Percentiles rank a stretch among this genome's conserved stretches.
Evolutionary conservation across 2,888 invertebrate species (phyloP).

Genomic region (Eupithecia pulchellata): DNA sequence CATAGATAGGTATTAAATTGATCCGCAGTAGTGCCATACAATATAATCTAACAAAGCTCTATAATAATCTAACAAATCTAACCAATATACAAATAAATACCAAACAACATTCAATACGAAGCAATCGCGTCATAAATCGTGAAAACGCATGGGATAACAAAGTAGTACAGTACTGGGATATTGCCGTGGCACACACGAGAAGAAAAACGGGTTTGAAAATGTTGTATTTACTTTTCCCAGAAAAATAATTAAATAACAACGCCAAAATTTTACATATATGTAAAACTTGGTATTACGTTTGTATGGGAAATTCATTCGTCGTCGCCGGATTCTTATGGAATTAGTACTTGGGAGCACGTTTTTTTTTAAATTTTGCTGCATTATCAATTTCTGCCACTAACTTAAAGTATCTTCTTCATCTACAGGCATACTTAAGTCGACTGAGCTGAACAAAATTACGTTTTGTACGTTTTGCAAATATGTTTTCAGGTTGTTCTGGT

Average conservation of each 20-base stretch:
- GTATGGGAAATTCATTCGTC: too few relatives aligned
- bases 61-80: slow-evolving; percentile 46
- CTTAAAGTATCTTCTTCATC: too few relatives aligned
- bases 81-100: slow-evolving; percentile 44
- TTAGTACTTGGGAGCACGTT: too few relatives aligned
- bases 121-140: slow-evolving; percentile 62
- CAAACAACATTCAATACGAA: slow-evolving; percentile 66
- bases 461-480: too few relatives aligned
- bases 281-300: too few relatives aligned
- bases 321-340: too few relatives aligned
- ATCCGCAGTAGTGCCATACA: slow-evolving; percentile 32
- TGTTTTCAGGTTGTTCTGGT: too few relatives aligned
- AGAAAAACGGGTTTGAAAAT: background rate
- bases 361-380: too few relatives aligned
- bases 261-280: too few relatives aligned
- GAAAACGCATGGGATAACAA: slow-evolving; percentile 52
- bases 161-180: slow-evolving; percentile 15
- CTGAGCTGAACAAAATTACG: too few relatives aligned
- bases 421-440: too few relatives aligned
- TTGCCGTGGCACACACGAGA: slow-evolving; percentile 7
- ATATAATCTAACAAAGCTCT: slow-evolving; percentile 19
- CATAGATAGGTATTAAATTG: slow-evolving; percentile 20
- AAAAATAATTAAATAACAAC: background rate
- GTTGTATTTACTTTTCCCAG: background rate
- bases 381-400: too few relatives aligned